A percentile compares a stretch with the other conserved stretches of the same genome.
These are phyloP conservation scores for Ectropis crepuscularia DNA, from an alignment of 2,888 invertebrate species.

Conservation along the genomic window DNA sequence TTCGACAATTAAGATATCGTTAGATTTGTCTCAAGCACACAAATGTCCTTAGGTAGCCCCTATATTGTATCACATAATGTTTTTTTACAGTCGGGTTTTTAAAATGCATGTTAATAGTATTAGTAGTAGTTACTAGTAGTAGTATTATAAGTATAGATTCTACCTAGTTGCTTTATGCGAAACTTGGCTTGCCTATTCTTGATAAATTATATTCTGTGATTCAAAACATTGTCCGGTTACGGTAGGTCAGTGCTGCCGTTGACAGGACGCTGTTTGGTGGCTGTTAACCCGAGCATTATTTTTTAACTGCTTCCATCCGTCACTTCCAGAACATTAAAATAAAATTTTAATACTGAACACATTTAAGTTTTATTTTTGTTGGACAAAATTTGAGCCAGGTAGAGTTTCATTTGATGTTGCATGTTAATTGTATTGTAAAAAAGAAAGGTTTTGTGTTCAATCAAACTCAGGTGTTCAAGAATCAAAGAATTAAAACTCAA, in stretches of 20 bases:
- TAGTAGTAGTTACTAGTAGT: too few relatives aligned
- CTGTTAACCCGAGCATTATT: constrained; percentile 57
- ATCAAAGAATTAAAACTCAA: too few relatives aligned
- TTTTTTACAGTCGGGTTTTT: too few relatives aligned
- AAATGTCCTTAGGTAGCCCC: too few relatives aligned
- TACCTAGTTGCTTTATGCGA: too few relatives aligned
- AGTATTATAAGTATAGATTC: too few relatives aligned
- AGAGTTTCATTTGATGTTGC: constrained; percentile 11
- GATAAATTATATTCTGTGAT: neutral
- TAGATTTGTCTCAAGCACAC: too few relatives aligned
- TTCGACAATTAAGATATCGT: too few relatives aligned
- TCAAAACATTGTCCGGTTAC: constrained; percentile 15
- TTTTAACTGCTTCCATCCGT: constrained; percentile 53
- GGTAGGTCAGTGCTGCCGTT: constrained; percentile 51
- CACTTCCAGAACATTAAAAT: constrained; percentile 56
- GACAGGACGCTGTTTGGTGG: constrained; percentile 55
- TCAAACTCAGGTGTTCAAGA: neutral
- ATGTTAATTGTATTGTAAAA: constrained; percentile 2
- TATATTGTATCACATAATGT: too few relatives aligned
- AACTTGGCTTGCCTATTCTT: too few relatives aligned
- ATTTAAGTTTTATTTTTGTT: constrained; percentile 33
- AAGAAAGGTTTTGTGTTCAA: neutral
- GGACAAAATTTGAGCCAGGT: constrained; percentile 12
- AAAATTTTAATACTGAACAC: constrained; percentile 33
- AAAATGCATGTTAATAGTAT: too few relatives aligned